Evolutionary conservation across 1,140 invertebrate genomes (phyloP), one percentile per base, ranked within the genome.

Genomic region (Drosophila pseudoananassae): DNA sequence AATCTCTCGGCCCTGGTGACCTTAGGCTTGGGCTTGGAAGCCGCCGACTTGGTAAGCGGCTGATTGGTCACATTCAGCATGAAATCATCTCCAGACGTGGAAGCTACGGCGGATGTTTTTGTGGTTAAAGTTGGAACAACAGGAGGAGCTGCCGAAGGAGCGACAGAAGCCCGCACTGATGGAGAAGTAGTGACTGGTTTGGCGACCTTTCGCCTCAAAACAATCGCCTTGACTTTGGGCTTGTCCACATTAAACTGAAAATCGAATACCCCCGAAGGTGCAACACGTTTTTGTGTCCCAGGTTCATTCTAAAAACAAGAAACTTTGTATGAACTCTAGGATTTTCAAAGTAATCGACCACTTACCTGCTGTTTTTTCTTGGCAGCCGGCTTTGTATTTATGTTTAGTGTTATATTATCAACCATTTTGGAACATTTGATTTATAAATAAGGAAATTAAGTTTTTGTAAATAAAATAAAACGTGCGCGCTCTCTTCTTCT

Each of bases 211-310:
- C 74, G 73, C 0, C 90, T 75, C 55, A 91, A 61, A 10, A 85
- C 90, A 45, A 85, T 54, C 0, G 90, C 90, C 50, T 90, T 91
- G 0, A 88, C 64, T 54, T 91, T 91, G 0, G 87, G 85, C 29
- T 81, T 73, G 0, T 80, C 79, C 6, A 36, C 68, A 57, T 80
- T 75, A 54, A 91, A 91, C 27, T 88, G 57, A 40, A 91, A 91
- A 1, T 76, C 45, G 5, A 85, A 81, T 3, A 66, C 49, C 36
- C 58, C 9, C 8, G 47, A 36, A 0, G 2, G 46, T 14, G 36
- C 38, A n/a, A 49, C 58, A 71, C 64, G 76, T 77, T 76, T 84
- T 47, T 70, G 69, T 0, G 5, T 20, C 23, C 36, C 6, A 3
- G 45, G 10, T 3, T 23, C 1, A 1, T 10, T 38, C n/a, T 27